Percentiles rank a stretch among this genome's conserved stretches.
phyloP scores from a whole-genome alignment of 2,888 invertebrate genomes.

The Ochropleura leucogaster region DNA sequence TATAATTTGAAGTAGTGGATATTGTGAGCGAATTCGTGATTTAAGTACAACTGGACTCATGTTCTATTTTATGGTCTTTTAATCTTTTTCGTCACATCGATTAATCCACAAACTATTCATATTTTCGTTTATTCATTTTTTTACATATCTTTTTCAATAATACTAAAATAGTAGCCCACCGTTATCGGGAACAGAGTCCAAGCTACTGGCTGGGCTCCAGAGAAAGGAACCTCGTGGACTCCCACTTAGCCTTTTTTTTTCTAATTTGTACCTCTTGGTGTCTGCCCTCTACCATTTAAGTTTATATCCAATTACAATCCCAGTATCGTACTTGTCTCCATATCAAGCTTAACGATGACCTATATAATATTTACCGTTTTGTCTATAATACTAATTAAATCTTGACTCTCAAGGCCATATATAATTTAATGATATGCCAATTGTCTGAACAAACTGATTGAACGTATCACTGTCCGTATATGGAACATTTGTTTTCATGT shows the following conservation, averaged over 20 bases:
- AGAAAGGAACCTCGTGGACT: too few species aligned
- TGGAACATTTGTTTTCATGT: conserved; percentile 9
- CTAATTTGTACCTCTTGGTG: background rate
- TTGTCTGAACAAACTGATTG: conserved; percentile 40
- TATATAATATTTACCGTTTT: background rate
- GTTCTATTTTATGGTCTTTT: background rate
- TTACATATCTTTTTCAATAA: too few species aligned
- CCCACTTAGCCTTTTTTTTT: background rate
- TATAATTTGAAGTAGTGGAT: background rate
- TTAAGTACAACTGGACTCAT: conserved; percentile 3
- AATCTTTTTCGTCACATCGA: background rate
- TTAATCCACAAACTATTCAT: background rate
- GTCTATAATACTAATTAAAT: conserved; percentile 28
- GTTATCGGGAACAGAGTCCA: too few species aligned
- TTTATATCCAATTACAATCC: background rate
- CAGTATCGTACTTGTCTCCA: background rate
- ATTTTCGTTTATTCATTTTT: too few species aligned
- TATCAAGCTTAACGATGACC: conserved; percentile 12
- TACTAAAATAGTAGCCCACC: too few species aligned
- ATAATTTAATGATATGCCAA: conserved; percentile 25
- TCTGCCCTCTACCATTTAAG: background rate
- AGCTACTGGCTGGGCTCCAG: too few species aligned
- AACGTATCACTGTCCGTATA: conserved; percentile 23
- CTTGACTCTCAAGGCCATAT: conserved; percentile 23
- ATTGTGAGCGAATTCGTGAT: conserved; percentile 10